phyloP scores from a whole-genome alignment of 2,888 invertebrate genomes.

The Nemoura dubitans region DNA sequence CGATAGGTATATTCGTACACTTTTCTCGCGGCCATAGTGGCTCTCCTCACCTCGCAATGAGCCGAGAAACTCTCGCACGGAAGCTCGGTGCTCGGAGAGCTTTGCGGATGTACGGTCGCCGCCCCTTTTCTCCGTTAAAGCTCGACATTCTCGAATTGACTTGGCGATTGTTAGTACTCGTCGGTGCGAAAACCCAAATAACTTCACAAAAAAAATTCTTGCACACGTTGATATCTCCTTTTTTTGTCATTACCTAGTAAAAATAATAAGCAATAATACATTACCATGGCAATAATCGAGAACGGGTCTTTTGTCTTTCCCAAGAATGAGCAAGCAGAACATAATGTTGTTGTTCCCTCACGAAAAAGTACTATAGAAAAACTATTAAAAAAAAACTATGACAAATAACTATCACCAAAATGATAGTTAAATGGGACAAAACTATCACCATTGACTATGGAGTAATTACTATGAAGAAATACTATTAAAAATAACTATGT shows the following conservation, averaged over 20 bases:
- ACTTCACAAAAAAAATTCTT: constrained; percentile 15
- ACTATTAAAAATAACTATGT: no score
- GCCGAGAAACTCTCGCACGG: not conserved
- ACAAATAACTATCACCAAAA: no score
- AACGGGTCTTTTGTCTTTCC: no score
- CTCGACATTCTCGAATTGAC: not conserved
- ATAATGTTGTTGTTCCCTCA: no score
- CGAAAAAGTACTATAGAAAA: no score
- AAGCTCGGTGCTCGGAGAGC: not conserved
- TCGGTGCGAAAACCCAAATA: constrained; percentile 28
- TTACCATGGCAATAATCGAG: no score
- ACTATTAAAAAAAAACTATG: no score
- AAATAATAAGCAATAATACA: no score
- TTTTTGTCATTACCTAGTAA: not conserved
- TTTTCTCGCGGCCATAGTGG: constrained; percentile 21
- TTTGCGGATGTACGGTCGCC: not conserved
- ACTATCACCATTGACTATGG: no score
- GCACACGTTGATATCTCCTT: constrained; percentile 18
- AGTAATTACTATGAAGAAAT: no score
- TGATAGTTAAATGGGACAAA: no score
- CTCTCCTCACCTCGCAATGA: not conserved
- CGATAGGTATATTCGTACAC: constrained; percentile 13
- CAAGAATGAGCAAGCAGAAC: no score
- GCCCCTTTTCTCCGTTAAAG: not conserved
- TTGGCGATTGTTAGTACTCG: constrained; percentile 18